phyloP scores from a whole-genome alignment of 2,113 vertebrate species.

The Salminus brasiliensis region DNA sequence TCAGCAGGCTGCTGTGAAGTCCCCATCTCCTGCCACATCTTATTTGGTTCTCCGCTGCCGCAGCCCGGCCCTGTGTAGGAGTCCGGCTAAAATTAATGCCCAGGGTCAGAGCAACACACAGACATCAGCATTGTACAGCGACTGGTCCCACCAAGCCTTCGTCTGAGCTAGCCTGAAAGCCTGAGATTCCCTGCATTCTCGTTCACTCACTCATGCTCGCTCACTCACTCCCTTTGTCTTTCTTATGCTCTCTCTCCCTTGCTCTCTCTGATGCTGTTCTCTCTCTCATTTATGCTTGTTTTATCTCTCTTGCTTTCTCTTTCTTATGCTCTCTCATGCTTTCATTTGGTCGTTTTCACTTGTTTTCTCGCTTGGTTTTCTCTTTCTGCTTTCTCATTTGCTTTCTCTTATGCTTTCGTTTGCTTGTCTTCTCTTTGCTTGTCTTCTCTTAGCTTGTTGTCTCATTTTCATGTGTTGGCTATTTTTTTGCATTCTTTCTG shows the following conservation, averaged over 20 bases:
- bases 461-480: no score
- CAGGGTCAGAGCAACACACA: conserved; percentile 48
- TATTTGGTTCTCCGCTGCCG: conserved; percentile 35
- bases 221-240: not conserved
- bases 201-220: not conserved
- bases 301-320: not conserved
- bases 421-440: no score
- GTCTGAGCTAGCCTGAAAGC: not conserved
- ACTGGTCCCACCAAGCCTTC: not conserved
- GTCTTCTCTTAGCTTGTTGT: no score
- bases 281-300: no score
- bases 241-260: not conserved
- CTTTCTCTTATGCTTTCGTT: no score
- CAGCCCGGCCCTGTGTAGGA: conserved; percentile 11
- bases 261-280: not conserved
- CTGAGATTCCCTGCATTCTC: not conserved
- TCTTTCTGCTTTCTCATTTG: no score
- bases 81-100: conserved; percentile 52
- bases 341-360: not conserved
- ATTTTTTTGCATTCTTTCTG: no score
- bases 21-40: conserved; percentile 19
- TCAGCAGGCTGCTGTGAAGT: not conserved
- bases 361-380: no score
- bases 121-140: conserved; percentile 26
- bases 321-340: not conserved